Conservation (phyloP, 2,113 vertebrate genomes). For the Mus pahari region DNA sequence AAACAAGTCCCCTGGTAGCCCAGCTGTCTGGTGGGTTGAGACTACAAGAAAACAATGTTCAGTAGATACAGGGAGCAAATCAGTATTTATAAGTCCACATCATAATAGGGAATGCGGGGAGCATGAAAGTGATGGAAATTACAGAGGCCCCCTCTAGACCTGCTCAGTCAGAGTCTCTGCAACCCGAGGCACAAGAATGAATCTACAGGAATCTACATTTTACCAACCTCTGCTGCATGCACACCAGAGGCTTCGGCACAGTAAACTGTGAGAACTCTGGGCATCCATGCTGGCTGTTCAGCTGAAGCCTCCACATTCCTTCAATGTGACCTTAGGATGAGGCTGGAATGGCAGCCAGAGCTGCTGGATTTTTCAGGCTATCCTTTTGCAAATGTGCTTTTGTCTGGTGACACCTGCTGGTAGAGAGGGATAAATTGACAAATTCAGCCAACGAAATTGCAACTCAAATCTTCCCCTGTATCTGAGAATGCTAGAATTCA, state of each 20-base stretch:
- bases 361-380: background rate
- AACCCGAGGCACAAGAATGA: background rate
- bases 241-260: background rate
- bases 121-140: background rate
- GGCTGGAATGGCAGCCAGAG: background rate
- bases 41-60: background rate
- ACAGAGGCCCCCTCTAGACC: background rate
- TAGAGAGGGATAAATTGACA: background rate
- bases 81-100: background rate
- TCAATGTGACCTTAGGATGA: background rate
- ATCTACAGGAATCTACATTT: background rate
- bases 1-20: background rate
- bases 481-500: background rate
- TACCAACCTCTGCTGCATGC: background rate
- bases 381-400: conserved; percentile 22
- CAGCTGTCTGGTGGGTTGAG: background rate
- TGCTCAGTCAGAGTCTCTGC: background rate
- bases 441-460: background rate
- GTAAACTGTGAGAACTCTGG: background rate
- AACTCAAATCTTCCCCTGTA: background rate
- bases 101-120: background rate
- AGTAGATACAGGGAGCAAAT: background rate
- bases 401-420: conserved; percentile 79
- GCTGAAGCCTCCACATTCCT: background rate
- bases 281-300: background rate